phyloP scores from a whole-genome alignment of 2,797 vertebrate genomes.

The Macroramphosus scolopax region DNA sequence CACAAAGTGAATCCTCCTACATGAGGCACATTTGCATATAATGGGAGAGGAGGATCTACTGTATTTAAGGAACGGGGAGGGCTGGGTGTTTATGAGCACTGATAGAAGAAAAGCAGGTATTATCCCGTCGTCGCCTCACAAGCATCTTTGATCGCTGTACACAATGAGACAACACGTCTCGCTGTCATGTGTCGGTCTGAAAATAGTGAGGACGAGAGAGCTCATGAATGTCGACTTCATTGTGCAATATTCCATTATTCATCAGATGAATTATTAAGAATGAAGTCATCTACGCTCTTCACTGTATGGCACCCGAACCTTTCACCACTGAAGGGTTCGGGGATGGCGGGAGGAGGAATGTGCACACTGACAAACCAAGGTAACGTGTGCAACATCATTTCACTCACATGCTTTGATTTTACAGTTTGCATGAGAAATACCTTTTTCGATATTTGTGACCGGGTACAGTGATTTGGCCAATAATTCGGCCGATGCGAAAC shows the following conservation, averaged over 20 bases:
- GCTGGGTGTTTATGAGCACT: no score
- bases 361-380: no score
- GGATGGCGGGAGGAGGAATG: no score
- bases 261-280: slow-evolving; percentile 70
- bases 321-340: no score
- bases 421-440: no score
- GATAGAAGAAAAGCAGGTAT: slow-evolving; percentile 24
- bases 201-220: slow-evolving; percentile 21
- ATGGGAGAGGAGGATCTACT: slow-evolving; percentile 5
- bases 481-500: no score
- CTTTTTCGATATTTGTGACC: no score
- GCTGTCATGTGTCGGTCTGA: slow-evolving; percentile 16
- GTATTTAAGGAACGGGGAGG: no score
- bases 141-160: slow-evolving; percentile 53
- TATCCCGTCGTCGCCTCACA: slow-evolving; percentile 33
- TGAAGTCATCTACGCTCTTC: slow-evolving; percentile 50
- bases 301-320: slow-evolving; percentile 23
- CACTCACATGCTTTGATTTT: no score
- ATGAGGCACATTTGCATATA: slow-evolving; percentile 64
- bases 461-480: no score
- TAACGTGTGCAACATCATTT: no score
- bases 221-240: slow-evolving; percentile 60
- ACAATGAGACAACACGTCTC: slow-evolving; percentile 37
- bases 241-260: slow-evolving; percentile 71
- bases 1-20: slow-evolving; percentile 53